Base-by-base conservation (phyloP, 1,140 invertebrate species). In the Drosophila arawakana region DNA sequence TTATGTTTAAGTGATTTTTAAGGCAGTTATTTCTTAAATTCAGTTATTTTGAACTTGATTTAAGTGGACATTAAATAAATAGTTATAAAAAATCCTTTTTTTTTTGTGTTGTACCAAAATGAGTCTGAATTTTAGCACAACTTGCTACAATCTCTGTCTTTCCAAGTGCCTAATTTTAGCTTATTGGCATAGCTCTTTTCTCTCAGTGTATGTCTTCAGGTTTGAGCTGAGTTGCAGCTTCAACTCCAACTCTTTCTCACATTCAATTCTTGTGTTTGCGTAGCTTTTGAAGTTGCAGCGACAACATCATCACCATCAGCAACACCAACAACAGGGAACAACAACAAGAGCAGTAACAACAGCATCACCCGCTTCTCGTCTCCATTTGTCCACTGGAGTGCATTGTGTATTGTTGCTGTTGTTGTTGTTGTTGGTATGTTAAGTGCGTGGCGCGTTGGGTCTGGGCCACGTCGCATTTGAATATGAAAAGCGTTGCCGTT, bases 251-350 rank as follows among this genome's bases (percentile, higher is more conserved):
- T 44, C 59, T 50, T 76, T 65, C 65, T 66, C 74, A 57, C 74
- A 62, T 49, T 57, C 49, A 54, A 70, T 54, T 62, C 67, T 54
- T 58, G 47, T 85, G 78, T 88, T 86, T 88, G 76, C 79, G 67
- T 74, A 80, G 80, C 83, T 88, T 86, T 86, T 88, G 83, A 86
- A 80, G 83, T 86, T 86, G 76, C 76, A 86, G 82, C 82, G 83
- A 88, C 82, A 86, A 86, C 78, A 86, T 86, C 82, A 86, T 85
- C 82, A 72, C 58, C 78, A 73, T 66, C 76, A 10, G 7, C 46
- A 49, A 11, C 46, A 10, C 46, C 46, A 6, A 10, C 41, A 9
- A 41, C 72, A 63, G 57, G 43, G 50, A 43, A 13, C 59, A 73
- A 35, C 18, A 41, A 11, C 39, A 7, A 7, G 37, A 15, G 34